Evolutionary conservation across 2,888 invertebrate species (phyloP).

Genomic region (Dicyrtoma fusca): DNA sequence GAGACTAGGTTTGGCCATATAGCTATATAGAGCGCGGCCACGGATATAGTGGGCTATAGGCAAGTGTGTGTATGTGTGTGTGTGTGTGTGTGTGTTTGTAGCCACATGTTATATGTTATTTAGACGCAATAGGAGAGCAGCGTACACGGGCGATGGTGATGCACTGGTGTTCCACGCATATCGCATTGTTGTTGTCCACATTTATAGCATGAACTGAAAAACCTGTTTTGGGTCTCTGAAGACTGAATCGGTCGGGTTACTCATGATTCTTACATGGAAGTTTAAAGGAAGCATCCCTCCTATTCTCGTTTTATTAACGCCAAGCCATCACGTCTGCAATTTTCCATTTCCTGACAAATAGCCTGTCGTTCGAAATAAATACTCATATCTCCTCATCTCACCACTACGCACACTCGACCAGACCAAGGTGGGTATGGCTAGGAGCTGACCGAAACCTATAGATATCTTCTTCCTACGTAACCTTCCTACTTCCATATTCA

Average conservation of each 20-base stretch:
- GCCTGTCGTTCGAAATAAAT: conserved; percentile 29
- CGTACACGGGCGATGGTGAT: no score
- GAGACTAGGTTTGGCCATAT: no score
- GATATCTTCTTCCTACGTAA: neutral
- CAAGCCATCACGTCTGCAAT: conserved; percentile 37
- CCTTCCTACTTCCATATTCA: no score
- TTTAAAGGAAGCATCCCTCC: conserved; percentile 36
- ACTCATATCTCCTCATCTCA: conserved; percentile 26
- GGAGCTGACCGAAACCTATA: neutral
- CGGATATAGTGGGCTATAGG: neutral
- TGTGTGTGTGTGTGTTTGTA: no score
- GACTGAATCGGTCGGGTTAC: conserved; percentile 37
- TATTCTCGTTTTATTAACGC: conserved; percentile 29
- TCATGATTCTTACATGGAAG: conserved; percentile 35
- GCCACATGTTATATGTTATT: neutral
- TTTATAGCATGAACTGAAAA: conserved; percentile 29
- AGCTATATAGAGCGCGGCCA: no score
- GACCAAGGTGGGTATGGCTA: neutral
- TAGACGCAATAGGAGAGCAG: neutral
- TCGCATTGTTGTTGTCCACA: conserved; percentile 20
- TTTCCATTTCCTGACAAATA: conserved; percentile 39
- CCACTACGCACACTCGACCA: neutral
- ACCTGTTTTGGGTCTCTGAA: conserved; percentile 14
- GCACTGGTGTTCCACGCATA: no score
- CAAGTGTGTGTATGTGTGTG: neutral